Conservation (phyloP, 1,140 invertebrate species). For the Macrotrachela quadricornifera region DNA sequence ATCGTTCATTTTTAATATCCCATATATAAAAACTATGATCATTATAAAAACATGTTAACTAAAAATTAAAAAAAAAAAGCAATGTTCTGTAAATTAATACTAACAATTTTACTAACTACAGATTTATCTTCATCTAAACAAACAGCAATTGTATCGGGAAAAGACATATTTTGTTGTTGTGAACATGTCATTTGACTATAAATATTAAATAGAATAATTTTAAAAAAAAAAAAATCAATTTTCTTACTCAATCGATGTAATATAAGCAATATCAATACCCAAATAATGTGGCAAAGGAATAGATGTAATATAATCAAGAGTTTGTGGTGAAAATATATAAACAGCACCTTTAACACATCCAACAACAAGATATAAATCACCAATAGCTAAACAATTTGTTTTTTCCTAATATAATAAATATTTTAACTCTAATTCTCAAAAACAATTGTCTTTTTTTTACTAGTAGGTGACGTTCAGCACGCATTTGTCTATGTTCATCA, state of each 20-base stretch:
- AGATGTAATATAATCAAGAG: conserved; percentile 59
- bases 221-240: too few species aligned
- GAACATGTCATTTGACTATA: too few species aligned
- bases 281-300: conserved; percentile 73
- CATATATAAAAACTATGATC: conserved; percentile 82
- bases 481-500: conserved; percentile 66
- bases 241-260: too few species aligned
- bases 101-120: too few species aligned
- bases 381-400: conserved; percentile 72
- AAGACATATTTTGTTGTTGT: too few species aligned
- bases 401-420: conserved; percentile 32
- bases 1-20: conserved; percentile 72
- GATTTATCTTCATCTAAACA: too few species aligned
- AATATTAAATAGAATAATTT: too few species aligned
- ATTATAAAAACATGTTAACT: conserved; percentile 46
- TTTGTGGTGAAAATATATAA: conserved; percentile 60
- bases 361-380: conserved; percentile 65
- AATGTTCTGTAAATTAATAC: too few species aligned
- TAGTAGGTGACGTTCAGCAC: conserved; percentile 78
- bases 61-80: too few species aligned
- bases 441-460: conserved; percentile 20
- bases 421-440: too few species aligned
- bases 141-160: too few species aligned
- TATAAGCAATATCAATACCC: conserved; percentile 56
- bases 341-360: conserved; percentile 84